These are phyloP conservation scores for Melanaphis sacchari DNA, from an alignment of 1,140 invertebrate species.

Conservation along the genomic window DNA sequence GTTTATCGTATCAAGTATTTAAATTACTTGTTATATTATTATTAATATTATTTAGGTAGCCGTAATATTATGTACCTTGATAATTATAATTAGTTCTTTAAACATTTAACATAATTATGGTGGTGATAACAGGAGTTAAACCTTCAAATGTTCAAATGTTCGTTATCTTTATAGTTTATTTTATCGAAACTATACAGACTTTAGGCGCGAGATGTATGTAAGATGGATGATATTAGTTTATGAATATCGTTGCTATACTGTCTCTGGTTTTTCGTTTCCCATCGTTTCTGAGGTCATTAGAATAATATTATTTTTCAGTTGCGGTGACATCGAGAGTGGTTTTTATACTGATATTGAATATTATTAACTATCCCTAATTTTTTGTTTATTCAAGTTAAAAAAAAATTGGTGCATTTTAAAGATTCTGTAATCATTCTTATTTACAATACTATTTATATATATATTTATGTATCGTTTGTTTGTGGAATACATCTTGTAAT, in stretches of 20 bases:
- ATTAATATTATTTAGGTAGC: constrained; percentile 19
- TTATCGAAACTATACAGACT: not conserved
- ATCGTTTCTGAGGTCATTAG: not conserved
- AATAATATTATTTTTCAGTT: not conserved
- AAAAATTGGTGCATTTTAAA: not conserved
- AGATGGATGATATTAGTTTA: constrained; percentile 1
- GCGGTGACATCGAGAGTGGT: not conserved
- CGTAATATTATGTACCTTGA: constrained; percentile 3
- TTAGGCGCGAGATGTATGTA: not conserved
- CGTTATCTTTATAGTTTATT: constrained; percentile 29
- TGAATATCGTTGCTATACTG: not conserved
- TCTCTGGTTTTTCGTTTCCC: not conserved
- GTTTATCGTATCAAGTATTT: not conserved
- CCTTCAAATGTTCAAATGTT: not conserved
- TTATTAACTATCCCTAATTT: not conserved
- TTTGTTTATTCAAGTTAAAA: not conserved
- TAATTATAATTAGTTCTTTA: constrained; percentile 44
- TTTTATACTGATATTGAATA: not conserved
- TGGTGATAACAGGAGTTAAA: constrained; percentile 19
- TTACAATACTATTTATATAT: not conserved
- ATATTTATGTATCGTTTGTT: not conserved
- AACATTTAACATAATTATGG: not conserved
- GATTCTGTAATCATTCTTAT: not conserved
- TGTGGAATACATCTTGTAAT: not conserved
- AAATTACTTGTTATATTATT: constrained; percentile 1